phyloP scores from a whole-genome alignment of 2,113 vertebrate species.

The Chitala chitala region DNA sequence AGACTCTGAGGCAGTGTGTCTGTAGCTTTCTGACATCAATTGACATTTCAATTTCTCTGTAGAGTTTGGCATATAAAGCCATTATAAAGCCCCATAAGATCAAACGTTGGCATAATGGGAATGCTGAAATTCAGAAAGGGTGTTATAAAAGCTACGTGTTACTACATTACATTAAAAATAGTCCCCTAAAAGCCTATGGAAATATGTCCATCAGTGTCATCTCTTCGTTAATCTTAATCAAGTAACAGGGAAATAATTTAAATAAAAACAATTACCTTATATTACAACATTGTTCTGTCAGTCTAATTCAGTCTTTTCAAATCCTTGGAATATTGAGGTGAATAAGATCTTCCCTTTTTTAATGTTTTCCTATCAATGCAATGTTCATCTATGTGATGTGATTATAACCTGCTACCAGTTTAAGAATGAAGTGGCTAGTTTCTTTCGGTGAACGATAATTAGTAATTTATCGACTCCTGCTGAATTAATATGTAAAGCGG shows the following conservation, averaged over 20 bases:
- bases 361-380: not conserved
- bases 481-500: not conserved
- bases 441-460: constrained; percentile 11
- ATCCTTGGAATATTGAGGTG: not conserved
- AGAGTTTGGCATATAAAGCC: too few relatives aligned
- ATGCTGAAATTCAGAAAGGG: not conserved
- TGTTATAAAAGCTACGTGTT: too few relatives aligned
- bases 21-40: not conserved
- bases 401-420: not conserved
- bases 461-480: not conserved
- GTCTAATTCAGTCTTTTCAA: constrained; percentile 4
- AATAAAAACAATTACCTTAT: constrained; percentile 5
- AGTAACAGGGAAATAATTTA: not conserved
- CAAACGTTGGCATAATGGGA: not conserved
- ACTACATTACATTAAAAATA: not conserved
- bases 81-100: not conserved
- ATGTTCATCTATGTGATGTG: not conserved
- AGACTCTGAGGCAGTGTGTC: not conserved
- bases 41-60: not conserved
- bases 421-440: not conserved
- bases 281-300: not conserved
- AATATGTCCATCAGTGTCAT: not conserved
- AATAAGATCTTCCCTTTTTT: not conserved
- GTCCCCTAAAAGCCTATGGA: not conserved
- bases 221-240: not conserved